Conservation (phyloP, 1,140 invertebrate genomes). For the Drosophila ananassae region DNA sequence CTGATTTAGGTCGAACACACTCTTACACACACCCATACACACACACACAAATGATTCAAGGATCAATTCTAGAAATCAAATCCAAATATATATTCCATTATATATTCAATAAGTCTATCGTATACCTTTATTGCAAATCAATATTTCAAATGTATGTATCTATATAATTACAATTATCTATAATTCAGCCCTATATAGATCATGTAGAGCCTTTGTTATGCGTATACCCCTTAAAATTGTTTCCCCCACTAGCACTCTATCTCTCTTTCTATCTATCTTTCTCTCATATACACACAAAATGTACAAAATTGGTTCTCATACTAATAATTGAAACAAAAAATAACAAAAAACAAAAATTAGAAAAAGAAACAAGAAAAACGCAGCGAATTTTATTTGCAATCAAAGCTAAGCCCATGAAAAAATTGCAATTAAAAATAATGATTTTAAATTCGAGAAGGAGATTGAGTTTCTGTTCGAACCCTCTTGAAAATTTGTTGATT, state of each 20-base stretch:
- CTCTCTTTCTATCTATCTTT: neutral
- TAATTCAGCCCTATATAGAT: constrained; percentile 56
- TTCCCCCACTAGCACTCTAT: constrained; percentile 23
- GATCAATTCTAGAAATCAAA: constrained; percentile 76
- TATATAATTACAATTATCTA: constrained; percentile 54
- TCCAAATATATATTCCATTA: constrained; percentile 73
- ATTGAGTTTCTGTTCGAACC: constrained; percentile 46
- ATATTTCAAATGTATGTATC: constrained; percentile 58
- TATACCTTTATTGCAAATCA: constrained; percentile 74
- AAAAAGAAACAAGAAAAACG: constrained; percentile 51
- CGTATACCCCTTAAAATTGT: constrained; percentile 27
- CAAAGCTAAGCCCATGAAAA: constrained; percentile 30
- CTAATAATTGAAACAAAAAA: constrained; percentile 50
- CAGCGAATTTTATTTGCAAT: constrained; percentile 76
- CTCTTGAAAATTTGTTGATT: constrained; percentile 56
- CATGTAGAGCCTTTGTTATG: constrained; percentile 75
- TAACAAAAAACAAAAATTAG: constrained; percentile 32
- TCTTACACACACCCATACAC: constrained; percentile 8
- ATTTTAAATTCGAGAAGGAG: constrained; percentile 42
- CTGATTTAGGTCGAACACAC: constrained; percentile 76
- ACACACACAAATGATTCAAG: constrained; percentile 45
- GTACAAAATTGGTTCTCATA: constrained; percentile 81
- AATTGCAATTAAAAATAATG: constrained; percentile 57
- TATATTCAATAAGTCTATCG: constrained; percentile 77
- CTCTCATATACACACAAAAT: constrained; percentile 51